phyloP scores from a whole-genome alignment of 2,113 vertebrate species.

The Regulus satrapa region DNA sequence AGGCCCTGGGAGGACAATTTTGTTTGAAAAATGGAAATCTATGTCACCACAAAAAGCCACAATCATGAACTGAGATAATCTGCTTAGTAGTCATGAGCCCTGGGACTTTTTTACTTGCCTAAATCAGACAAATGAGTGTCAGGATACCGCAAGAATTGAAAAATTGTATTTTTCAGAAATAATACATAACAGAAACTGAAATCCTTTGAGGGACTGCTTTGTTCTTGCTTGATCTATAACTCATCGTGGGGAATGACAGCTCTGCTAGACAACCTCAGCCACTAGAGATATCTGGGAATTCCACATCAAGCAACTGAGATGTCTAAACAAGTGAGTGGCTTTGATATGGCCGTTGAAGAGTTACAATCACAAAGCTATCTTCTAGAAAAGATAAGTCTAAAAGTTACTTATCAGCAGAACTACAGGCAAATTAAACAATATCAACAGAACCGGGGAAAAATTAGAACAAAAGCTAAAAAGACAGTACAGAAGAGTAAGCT shows the following conservation, averaged over 20 bases:
- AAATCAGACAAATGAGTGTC: background rate
- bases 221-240: background rate
- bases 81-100: background rate
- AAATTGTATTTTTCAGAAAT: background rate
- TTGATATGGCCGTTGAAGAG: background rate
- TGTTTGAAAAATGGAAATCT: background rate
- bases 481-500: background rate
- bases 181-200: background rate
- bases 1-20: background rate
- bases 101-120: background rate
- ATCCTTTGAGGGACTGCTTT: background rate
- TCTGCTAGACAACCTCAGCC: background rate
- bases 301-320: background rate
- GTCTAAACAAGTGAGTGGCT: background rate
- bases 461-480: background rate
- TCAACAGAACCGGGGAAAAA: background rate
- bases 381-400: background rate
- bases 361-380: background rate
- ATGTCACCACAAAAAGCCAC: background rate
- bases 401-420: background rate
- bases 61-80: background rate
- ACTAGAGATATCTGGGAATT: background rate
- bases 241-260: background rate
- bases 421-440: background rate
- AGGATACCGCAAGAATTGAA: background rate